Evolutionary conservation across 2,113 vertebrate species (phyloP).

Genomic region (Chunga burmeisteri): DNA sequence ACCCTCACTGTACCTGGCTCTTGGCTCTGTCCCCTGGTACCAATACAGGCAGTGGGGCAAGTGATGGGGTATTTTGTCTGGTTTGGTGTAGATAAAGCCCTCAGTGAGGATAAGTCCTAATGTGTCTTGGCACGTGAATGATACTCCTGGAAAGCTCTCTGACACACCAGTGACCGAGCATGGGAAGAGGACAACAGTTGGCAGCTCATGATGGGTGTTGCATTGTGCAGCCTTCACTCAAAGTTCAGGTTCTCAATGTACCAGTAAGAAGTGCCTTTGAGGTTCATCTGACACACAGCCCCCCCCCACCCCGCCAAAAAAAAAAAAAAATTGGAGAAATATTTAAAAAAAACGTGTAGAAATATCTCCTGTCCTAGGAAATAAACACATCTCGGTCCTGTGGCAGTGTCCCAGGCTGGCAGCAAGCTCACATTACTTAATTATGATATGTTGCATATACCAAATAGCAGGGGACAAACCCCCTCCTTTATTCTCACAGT

Average conservation of each 20-base stretch:
- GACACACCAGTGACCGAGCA: not conserved
- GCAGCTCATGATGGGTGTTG: not conserved
- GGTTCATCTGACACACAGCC: not conserved
- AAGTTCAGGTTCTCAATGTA: not conserved
- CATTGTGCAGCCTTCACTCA: not conserved
- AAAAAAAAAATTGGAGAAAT: not conserved
- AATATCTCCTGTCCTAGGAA: not conserved
- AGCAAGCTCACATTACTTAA: slow-evolving; percentile 18
- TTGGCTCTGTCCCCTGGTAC: not conserved
- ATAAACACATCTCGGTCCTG: not conserved
- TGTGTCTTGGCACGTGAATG: not conserved
- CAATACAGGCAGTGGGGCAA: not conserved
- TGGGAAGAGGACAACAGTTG: not conserved
- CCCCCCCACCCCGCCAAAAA: no score
- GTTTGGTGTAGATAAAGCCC: not conserved
- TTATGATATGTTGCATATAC: not conserved
- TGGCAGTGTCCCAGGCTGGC: not conserved
- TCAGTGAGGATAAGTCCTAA: not conserved
- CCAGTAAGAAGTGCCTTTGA: not conserved
- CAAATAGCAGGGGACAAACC: not conserved
- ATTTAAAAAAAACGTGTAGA: not conserved
- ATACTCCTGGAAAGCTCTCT: not conserved
- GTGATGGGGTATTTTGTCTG: not conserved
- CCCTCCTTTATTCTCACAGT: slow-evolving; percentile 1
- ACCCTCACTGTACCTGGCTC: not conserved